Evolutionary conservation across 2,888 invertebrate genomes (phyloP).

Genomic region (Microctonus hyperodae): DNA sequence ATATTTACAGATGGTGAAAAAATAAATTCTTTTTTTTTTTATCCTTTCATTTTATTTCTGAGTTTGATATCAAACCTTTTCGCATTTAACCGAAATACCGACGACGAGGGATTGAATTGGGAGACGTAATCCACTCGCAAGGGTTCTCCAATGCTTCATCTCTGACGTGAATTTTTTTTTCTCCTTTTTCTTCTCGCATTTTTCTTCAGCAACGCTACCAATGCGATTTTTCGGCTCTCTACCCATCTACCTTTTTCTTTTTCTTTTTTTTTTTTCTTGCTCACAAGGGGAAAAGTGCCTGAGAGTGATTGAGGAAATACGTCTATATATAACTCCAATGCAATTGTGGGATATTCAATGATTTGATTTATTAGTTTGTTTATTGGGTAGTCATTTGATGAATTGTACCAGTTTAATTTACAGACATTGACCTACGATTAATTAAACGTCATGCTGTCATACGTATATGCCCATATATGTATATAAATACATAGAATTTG

Average conservation of each 20-base stretch:
- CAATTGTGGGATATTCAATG: constrained; percentile 9
- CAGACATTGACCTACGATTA: background rate
- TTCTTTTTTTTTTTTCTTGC: background rate
- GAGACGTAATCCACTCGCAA: constrained; percentile 41
- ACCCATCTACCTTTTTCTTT: constrained; percentile 1
- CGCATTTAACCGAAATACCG: constrained; percentile 23
- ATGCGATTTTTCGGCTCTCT: constrained; percentile 25
- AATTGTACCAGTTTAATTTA: background rate
- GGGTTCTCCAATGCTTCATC: constrained; percentile 41
- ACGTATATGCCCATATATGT: background rate
- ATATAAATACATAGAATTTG: background rate
- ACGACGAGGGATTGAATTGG: constrained; percentile 2
- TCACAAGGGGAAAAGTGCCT: background rate
- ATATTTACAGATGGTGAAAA: background rate
- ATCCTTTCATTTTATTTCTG: background rate
- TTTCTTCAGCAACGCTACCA: background rate
- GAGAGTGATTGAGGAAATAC: background rate
- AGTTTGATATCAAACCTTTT: constrained; percentile 19
- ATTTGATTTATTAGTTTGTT: constrained; percentile 8
- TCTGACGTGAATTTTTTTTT: constrained; percentile 13
- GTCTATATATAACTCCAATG: background rate
- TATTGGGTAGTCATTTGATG: background rate
- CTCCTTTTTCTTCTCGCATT: background rate
- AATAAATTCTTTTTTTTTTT: background rate
- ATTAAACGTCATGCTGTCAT: background rate